These are phyloP conservation scores for Dinoponera quadriceps DNA, from an alignment of 1,140 invertebrate species.

Conservation along the genomic window DNA sequence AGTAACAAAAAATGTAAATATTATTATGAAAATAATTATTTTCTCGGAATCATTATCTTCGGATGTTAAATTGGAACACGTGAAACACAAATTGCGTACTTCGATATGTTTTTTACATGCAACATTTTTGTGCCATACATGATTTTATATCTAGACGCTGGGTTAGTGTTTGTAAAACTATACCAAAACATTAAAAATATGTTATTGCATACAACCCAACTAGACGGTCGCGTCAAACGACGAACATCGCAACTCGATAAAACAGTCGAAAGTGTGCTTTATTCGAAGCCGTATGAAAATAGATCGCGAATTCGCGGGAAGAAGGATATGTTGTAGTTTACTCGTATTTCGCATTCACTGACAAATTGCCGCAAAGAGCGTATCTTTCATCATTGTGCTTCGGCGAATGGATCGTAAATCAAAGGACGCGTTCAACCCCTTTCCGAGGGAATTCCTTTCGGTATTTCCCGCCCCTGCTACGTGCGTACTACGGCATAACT, in stretches of 20 bases:
- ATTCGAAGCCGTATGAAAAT: conserved; percentile 1
- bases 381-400: conserved; percentile 54
- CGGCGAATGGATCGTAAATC: conserved; percentile 53
- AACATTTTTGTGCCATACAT: too few relatives aligned
- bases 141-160: too few relatives aligned
- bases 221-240: too few relatives aligned
- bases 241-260: neutral
- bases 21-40: too few relatives aligned
- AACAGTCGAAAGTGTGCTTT: conserved; percentile 23
- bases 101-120: too few relatives aligned
- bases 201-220: neutral
- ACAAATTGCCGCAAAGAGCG: conserved; percentile 55
- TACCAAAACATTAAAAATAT: too few relatives aligned
- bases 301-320: conserved; percentile 7
- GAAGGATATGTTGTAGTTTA: conserved; percentile 46
- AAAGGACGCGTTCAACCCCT: conserved; percentile 37
- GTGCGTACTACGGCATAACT: conserved; percentile 37
- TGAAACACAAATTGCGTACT: too few relatives aligned
- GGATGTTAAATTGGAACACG: too few relatives aligned
- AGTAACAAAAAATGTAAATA: too few relatives aligned
- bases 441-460: conserved; percentile 53
- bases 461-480: conserved; percentile 10
- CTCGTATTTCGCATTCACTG: conserved; percentile 46
- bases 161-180: too few relatives aligned
- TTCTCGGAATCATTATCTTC: too few relatives aligned